phyloP scores from a whole-genome alignment of 2,888 invertebrate species.

The Coleophora flavipennella region DNA sequence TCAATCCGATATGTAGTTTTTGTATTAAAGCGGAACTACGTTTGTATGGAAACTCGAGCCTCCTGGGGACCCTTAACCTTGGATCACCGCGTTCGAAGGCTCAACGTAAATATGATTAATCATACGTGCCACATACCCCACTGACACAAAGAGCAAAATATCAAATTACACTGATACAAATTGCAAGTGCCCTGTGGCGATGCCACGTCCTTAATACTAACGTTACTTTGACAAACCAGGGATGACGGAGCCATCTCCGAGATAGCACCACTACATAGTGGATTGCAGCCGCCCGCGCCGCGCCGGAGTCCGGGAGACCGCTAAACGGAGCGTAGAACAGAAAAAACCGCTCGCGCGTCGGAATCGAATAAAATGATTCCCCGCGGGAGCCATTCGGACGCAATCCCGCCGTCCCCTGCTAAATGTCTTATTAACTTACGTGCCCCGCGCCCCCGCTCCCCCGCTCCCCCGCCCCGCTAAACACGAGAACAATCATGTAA shows the following conservation, averaged over 20 bases:
- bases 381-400: constrained; percentile 80
- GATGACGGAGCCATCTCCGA: constrained; percentile 20
- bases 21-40: too few relatives aligned
- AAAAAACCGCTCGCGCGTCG: constrained; percentile 66
- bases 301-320: constrained; percentile 28
- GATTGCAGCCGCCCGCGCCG: neutral
- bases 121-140: constrained; percentile 29
- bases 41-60: too few relatives aligned
- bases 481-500: constrained; percentile 72
- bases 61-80: too few relatives aligned
- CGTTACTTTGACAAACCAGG: constrained; percentile 38
- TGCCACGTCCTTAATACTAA: constrained; percentile 40
- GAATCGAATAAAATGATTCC: constrained; percentile 83
- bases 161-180: constrained; percentile 23
- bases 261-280: too few relatives aligned
- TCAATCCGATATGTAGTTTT: too few relatives aligned
- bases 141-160: constrained; percentile 26
- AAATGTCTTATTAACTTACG: constrained; percentile 73
- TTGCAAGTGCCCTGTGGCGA: constrained; percentile 33
- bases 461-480: constrained; percentile 33
- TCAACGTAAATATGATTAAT: constrained; percentile 1
- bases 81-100: too few relatives aligned
- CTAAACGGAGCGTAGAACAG: constrained; percentile 69
- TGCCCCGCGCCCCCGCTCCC: constrained; percentile 45
- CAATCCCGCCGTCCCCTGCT: constrained; percentile 73